phyloP scores from a whole-genome alignment of 2,888 invertebrate species.

The Ptilodon capucinus region DNA sequence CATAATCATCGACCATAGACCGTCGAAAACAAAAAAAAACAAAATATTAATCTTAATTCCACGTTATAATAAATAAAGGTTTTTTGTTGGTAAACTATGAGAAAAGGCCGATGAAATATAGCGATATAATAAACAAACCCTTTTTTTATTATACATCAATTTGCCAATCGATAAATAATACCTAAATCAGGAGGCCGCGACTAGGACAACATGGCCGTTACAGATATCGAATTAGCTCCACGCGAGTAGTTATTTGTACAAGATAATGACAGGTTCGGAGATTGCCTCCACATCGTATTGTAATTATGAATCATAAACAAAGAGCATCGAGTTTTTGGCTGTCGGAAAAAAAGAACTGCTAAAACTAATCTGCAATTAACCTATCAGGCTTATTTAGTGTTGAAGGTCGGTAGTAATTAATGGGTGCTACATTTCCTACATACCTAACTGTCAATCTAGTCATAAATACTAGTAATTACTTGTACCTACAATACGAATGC shows the following conservation, averaged over 20 bases:
- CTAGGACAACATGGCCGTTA: slow-evolving; percentile 45
- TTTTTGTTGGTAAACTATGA: slow-evolving; percentile 50
- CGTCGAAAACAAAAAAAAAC: slow-evolving; percentile 53
- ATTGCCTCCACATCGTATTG: slow-evolving; percentile 70
- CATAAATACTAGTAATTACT: slow-evolving; percentile 37
- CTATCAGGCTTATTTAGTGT: slow-evolving; percentile 73
- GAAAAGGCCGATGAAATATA: slow-evolving; percentile 59
- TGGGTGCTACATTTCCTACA: slow-evolving; percentile 59
- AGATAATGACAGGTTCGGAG: slow-evolving; percentile 76
- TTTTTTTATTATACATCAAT: slow-evolving; percentile 53
- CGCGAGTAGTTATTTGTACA: slow-evolving; percentile 76
- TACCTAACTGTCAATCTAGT: slow-evolving; percentile 45
- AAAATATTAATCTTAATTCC: slow-evolving; percentile 71
- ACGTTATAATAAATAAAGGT: slow-evolving; percentile 57
- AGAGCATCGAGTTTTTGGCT: slow-evolving; percentile 55
- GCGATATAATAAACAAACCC: slow-evolving; percentile 47
- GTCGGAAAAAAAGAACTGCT: slow-evolving; percentile 72
- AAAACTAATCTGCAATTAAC: slow-evolving; percentile 80
- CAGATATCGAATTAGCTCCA: slow-evolving; percentile 61
- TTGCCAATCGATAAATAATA: slow-evolving; percentile 67
- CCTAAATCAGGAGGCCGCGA: slow-evolving; percentile 38
- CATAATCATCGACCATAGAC: slow-evolving; percentile 52
- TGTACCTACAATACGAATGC: slow-evolving; percentile 33
- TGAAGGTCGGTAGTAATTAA: slow-evolving; percentile 70
- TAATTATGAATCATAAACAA: slow-evolving; percentile 80